These are phyloP conservation scores for Paralichthys olivaceus DNA, from an alignment of 2,113 vertebrate species.

Conservation along the genomic window DNA sequence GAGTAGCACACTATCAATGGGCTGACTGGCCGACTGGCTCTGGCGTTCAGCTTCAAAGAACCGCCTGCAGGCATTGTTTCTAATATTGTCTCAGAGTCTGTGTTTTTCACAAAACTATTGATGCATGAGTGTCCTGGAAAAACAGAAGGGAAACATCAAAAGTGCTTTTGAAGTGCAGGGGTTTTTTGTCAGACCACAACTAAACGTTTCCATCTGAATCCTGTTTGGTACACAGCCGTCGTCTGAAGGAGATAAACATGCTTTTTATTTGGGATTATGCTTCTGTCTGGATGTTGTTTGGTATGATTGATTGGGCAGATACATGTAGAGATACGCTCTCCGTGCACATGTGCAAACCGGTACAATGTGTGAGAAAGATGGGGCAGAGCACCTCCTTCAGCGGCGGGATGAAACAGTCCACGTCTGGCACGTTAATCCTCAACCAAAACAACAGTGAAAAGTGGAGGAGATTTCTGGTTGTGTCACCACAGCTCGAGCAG, in stretches of 20 bases:
- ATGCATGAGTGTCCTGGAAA: slow-evolving; percentile 79
- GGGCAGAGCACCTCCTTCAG: neutral
- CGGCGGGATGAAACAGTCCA: slow-evolving; percentile 16
- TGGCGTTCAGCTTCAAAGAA: slow-evolving; percentile 82
- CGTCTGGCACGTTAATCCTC: slow-evolving; percentile 50
- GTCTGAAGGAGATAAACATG: slow-evolving; percentile 18
- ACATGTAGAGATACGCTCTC: neutral
- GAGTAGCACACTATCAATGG: slow-evolving; percentile 74
- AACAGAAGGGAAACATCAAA: slow-evolving; percentile 79
- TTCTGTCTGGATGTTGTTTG: slow-evolving; percentile 14
- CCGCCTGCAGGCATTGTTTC: slow-evolving; percentile 75
- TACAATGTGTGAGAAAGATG: neutral
- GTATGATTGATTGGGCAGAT: slow-evolving; percentile 6
- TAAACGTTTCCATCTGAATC: slow-evolving; percentile 79
- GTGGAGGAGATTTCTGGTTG: slow-evolving; percentile 36
- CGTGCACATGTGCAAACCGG: neutral
- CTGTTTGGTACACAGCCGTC: slow-evolving; percentile 56
- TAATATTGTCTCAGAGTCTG: slow-evolving; percentile 83
- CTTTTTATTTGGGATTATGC: neutral
- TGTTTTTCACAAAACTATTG: slow-evolving; percentile 81
- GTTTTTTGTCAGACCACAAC: slow-evolving; percentile 69
- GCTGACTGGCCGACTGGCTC: slow-evolving; percentile 70
- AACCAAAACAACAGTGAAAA: slow-evolving; percentile 46
- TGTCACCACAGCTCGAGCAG: slow-evolving; percentile 33
- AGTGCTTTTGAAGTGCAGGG: slow-evolving; percentile 76